Conservation (phyloP, 2,113 vertebrate species). For the Halichoeres trimaculatus region DNA sequence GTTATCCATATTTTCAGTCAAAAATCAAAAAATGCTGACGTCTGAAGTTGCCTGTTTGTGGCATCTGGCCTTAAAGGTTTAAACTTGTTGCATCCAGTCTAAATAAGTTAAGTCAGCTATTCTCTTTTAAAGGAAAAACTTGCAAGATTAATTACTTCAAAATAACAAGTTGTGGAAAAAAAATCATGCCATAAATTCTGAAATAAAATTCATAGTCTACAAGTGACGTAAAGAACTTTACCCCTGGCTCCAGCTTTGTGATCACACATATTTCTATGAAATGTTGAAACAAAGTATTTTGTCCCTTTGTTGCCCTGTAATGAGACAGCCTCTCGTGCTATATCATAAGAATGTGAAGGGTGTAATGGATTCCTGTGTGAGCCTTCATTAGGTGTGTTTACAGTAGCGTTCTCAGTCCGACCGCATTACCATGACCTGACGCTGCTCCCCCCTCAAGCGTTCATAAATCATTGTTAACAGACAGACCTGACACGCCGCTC, state of each 20-base stretch:
- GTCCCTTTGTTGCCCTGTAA: constrained; percentile 39
- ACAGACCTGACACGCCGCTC: constrained; percentile 71
- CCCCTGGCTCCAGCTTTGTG: too few relatives aligned
- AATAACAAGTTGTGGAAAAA: too few relatives aligned
- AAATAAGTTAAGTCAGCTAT: too few relatives aligned
- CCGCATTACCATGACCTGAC: constrained; percentile 62
- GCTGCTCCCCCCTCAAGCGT: constrained; percentile 56
- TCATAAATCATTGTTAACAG: constrained; percentile 84
- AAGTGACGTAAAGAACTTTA: neutral
- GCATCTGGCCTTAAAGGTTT: too few relatives aligned
- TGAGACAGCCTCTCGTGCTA: constrained; percentile 48
- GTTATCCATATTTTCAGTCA: too few relatives aligned
- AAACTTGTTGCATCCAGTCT: too few relatives aligned
- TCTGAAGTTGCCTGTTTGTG: too few relatives aligned
- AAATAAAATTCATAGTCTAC: too few relatives aligned
- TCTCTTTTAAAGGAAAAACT: too few relatives aligned
- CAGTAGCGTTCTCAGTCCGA: constrained; percentile 69
- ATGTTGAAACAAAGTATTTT: constrained; percentile 43
- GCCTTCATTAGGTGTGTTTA: constrained; percentile 75
- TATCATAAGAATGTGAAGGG: constrained; percentile 62
- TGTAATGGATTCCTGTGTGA: constrained; percentile 72
- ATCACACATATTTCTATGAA: constrained; percentile 22
- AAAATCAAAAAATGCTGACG: too few relatives aligned
- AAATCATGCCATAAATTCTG: too few relatives aligned
- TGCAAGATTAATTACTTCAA: too few relatives aligned